These are phyloP conservation scores for Cremastobaeus sp. DNA, from an alignment of 2,888 invertebrate genomes.

Conservation along the genomic window DNA sequence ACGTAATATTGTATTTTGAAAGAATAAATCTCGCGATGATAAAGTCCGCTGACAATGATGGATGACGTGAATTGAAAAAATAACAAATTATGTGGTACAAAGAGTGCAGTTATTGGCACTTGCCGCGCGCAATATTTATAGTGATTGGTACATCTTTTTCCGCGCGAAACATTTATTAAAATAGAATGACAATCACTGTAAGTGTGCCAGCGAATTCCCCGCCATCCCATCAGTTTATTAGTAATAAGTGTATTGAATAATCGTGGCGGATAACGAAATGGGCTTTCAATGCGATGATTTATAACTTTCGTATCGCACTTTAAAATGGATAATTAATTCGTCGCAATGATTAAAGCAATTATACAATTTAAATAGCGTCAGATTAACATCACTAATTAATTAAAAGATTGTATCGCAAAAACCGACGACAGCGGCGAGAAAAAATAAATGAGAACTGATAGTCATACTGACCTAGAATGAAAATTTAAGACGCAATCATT, in stretches of 20 bases:
- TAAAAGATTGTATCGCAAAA: background rate
- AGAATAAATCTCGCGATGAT: slow-evolving; percentile 38
- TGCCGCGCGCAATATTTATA: slow-evolving; percentile 26
- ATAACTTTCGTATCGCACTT: slow-evolving; percentile 17
- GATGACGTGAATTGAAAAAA: slow-evolving; percentile 38
- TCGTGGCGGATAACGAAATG: slow-evolving; percentile 35
- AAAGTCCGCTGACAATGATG: slow-evolving; percentile 39
- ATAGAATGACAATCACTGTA: slow-evolving; percentile 42
- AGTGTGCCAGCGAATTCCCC: slow-evolving; percentile 47
- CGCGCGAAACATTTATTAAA: slow-evolving; percentile 33
- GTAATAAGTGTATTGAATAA: slow-evolving; percentile 51
- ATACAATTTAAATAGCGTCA: slow-evolving; percentile 6
- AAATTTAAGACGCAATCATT: background rate
- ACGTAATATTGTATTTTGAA: slow-evolving; percentile 19
- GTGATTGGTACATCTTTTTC: slow-evolving; percentile 32
- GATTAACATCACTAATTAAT: background rate
- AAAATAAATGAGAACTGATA: too few species aligned
- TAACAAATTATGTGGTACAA: slow-evolving; percentile 49
- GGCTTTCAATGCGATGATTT: slow-evolving; percentile 22
- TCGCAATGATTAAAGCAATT: slow-evolving; percentile 22
- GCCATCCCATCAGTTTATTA: slow-evolving; percentile 32
- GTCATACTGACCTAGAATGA: background rate
- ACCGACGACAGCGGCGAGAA: too few species aligned
- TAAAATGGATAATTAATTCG: slow-evolving; percentile 35
- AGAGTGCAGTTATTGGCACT: slow-evolving; percentile 41